These are phyloP conservation scores for Meloidogyne chitwoodi DNA, from an alignment of 1,140 invertebrate species.

Conservation along the genomic window DNA sequence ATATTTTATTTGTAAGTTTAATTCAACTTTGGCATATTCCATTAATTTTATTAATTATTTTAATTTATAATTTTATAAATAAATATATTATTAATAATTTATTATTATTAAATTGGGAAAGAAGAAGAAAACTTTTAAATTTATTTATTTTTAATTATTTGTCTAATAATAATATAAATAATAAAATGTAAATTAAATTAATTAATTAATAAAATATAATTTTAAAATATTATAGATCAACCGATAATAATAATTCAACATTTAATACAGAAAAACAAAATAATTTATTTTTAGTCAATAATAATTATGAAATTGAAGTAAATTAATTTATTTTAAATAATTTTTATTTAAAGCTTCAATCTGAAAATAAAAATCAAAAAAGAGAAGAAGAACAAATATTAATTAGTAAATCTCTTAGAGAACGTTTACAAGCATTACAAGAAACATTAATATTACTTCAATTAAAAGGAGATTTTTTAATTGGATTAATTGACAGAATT, in stretches of 20 bases:
- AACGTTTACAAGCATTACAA: slow-evolving; percentile 37
- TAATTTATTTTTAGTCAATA: no score
- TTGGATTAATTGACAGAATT: slow-evolving; percentile 50
- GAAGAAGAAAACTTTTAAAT: slow-evolving; percentile 4
- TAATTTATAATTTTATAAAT: slow-evolving; percentile 30
- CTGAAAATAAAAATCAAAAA: neutral
- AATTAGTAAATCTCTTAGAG: slow-evolving; percentile 30
- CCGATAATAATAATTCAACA: no score
- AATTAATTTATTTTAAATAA: no score
- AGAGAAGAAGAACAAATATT: neutral
- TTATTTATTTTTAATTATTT: no score
- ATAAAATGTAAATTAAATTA: no score
- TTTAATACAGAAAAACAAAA: no score
- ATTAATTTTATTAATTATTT: slow-evolving; percentile 45
- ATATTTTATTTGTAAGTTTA: slow-evolving; percentile 44
- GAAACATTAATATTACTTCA: slow-evolving; percentile 51
- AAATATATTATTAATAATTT: slow-evolving; percentile 15
- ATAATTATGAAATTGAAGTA: no score
- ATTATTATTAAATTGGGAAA: slow-evolving; percentile 17
- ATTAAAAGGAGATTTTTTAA: slow-evolving; percentile 44
- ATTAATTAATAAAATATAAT: no score
- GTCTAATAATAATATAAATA: no score
- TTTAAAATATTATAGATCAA: no score
- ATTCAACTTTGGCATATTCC: slow-evolving; percentile 53
- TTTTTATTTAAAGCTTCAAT: neutral